These are phyloP conservation scores for Pentalonia nigronervosa DNA, from an alignment of 1,140 invertebrate genomes.

Conservation along the genomic window DNA sequence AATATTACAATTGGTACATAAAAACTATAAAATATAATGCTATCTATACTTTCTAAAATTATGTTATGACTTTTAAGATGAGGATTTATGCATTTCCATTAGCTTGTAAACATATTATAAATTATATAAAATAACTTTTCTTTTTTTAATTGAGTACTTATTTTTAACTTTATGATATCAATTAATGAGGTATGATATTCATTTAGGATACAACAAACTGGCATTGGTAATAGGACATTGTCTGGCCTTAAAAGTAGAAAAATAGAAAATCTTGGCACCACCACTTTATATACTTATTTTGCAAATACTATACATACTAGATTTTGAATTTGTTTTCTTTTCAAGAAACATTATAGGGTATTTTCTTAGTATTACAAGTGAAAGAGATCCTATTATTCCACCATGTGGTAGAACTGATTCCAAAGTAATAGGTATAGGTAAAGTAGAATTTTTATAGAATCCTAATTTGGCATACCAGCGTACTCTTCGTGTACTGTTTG, in stretches of 20 bases:
- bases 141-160: neutral
- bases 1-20: too few relatives aligned
- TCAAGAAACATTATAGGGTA: conserved; percentile 44
- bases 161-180: neutral
- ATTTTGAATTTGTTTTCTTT: conserved; percentile 48
- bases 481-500: conserved; percentile 50
- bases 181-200: neutral
- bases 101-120: too few relatives aligned
- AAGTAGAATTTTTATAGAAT: conserved; percentile 23
- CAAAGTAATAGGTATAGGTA: conserved; percentile 48
- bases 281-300: neutral
- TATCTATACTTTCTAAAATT: too few relatives aligned
- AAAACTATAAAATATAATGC: too few relatives aligned
- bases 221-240: neutral
- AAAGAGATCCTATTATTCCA: conserved; percentile 46
- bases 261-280: neutral
- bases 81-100: too few relatives aligned
- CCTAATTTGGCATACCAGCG: conserved; percentile 42
- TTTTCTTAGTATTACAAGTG: conserved; percentile 51
- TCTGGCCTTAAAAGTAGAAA: neutral
- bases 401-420: conserved; percentile 50
- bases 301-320: conserved; percentile 12
- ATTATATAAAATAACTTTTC: too few relatives aligned
- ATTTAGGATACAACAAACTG: neutral
- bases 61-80: too few relatives aligned